Percentiles rank a stretch among this genome's conserved stretches.
Conservation (phyloP, 2,888 invertebrate species). For the Leptogaster cylindrica region DNA sequence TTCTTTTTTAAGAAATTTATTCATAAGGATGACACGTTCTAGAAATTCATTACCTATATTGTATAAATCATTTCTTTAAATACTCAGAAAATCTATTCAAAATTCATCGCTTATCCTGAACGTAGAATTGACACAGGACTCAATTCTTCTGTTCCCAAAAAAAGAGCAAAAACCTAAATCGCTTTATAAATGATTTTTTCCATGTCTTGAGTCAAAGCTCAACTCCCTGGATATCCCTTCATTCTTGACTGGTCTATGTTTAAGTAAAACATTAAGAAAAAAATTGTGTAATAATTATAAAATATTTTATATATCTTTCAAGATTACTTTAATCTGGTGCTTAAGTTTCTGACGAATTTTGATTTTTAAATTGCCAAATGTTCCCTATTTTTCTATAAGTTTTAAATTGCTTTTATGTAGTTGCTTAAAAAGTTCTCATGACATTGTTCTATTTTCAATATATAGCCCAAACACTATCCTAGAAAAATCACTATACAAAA, state of each 20-base stretch:
- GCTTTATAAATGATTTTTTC: neutral
- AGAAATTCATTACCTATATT: neutral
- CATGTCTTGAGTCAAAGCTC: slow-evolving; percentile 4
- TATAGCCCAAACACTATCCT: too few species aligned
- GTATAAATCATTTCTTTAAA: neutral
- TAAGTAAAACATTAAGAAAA: neutral
- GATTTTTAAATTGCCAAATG: too few species aligned
- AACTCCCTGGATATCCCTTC: slow-evolving; percentile 23
- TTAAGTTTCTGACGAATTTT: too few species aligned
- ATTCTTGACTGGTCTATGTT: neutral
- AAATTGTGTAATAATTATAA: neutral
- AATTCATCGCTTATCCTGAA: slow-evolving; percentile 16
- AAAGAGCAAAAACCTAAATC: neutral
- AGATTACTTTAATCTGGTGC: too few species aligned
- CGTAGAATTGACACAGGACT: slow-evolving; percentile 17
- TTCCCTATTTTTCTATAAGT: too few species aligned
- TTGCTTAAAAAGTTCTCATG: too few species aligned
- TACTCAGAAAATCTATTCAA: too few species aligned
- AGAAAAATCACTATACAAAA: too few species aligned
- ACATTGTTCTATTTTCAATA: too few species aligned
- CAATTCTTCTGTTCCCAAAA: slow-evolving; percentile 19
- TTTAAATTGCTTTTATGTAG: too few species aligned
- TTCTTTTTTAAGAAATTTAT: slow-evolving; percentile 9
- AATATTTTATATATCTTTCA: neutral
- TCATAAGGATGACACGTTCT: slow-evolving; percentile 9